Percentiles rank a stretch among this genome's conserved stretches.
Conservation (phyloP, 2,113 vertebrate species). For the Eretmochelys imbricata region DNA sequence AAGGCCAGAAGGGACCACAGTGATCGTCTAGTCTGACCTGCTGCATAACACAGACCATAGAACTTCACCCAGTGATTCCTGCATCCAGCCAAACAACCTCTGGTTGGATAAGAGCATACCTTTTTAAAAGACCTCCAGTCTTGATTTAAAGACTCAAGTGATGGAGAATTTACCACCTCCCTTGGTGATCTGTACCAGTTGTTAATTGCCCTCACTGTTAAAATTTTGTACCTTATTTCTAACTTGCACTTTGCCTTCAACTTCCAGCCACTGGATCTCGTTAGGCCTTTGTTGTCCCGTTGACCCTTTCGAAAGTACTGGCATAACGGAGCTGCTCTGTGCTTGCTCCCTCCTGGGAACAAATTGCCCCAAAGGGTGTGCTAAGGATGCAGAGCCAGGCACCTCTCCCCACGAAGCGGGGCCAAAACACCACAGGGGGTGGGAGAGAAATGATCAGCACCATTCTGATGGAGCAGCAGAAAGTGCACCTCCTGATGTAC, state of each 20-base stretch:
- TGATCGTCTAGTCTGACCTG: background rate
- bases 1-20: background rate
- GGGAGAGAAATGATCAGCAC: background rate
- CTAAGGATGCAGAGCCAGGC: background rate
- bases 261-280: background rate
- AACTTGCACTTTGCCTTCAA: background rate
- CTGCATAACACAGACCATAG: background rate
- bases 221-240: background rate
- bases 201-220: background rate
- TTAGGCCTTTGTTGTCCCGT: background rate
- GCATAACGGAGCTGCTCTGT: background rate
- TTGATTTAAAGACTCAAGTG: background rate
- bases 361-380: background rate
- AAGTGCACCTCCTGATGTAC: background rate
- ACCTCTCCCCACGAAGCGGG: too few relatives aligned
- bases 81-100: background rate
- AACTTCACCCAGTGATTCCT: background rate
- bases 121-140: background rate
- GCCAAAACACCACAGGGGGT: background rate
- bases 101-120: background rate
- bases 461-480: background rate
- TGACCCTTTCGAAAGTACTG: background rate
- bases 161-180: background rate
- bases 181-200: background rate
- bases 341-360: background rate